These are phyloP conservation scores for Ambastaia sidthimunki DNA, from an alignment of 2,797 vertebrate species.

Conservation along the genomic window DNA sequence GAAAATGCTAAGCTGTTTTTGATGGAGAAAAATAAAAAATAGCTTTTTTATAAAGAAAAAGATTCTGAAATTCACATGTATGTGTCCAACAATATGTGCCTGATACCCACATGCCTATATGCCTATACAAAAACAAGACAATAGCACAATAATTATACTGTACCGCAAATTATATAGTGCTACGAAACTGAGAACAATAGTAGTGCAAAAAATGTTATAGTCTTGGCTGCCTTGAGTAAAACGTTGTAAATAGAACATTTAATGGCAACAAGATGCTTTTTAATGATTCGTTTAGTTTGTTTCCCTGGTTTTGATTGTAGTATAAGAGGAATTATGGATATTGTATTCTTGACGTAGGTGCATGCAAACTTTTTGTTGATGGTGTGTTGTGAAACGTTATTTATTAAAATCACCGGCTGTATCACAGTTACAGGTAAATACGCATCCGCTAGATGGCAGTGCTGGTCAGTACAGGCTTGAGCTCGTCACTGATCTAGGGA, in stretches of 20 bases:
- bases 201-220: background rate
- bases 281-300: background rate
- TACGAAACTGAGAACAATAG: background rate
- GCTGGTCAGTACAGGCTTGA: background rate
- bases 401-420: no score
- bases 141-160: background rate
- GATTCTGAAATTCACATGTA: background rate
- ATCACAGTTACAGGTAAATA: no score
- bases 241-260: no score
- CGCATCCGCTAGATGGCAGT: conserved; percentile 35
- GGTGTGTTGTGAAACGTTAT: no score
- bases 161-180: background rate
- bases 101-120: background rate
- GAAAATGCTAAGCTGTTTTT: no score
- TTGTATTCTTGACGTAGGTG: background rate
- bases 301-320: background rate
- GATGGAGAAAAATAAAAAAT: no score
- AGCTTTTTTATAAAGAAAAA: background rate
- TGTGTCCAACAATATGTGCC: background rate
- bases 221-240: background rate
- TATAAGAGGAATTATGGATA: background rate
- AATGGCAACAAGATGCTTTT: background rate
- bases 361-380: background rate
- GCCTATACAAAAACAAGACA: background rate
- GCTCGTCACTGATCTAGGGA: background rate